These are phyloP conservation scores for Engraulis encrasicolus DNA, from an alignment of 2,113 vertebrate species.

Conservation along the genomic window DNA sequence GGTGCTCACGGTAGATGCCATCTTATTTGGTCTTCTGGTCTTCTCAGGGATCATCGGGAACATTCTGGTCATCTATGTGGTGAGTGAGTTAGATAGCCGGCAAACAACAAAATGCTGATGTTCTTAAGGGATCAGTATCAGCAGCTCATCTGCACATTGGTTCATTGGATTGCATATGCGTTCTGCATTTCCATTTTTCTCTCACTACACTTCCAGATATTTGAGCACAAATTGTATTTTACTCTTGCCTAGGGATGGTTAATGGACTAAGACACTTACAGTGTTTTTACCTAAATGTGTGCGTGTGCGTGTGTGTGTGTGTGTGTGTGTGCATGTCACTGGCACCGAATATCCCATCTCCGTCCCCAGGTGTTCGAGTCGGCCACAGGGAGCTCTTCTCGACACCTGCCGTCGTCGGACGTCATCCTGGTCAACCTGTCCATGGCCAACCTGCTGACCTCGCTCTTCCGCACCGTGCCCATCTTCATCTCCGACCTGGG, in stretches of 20 bases:
- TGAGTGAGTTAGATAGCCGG: conserved; percentile 52
- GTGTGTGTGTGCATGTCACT: too few species aligned
- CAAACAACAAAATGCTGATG: neutral
- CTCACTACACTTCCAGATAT: too few species aligned
- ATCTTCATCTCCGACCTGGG: conserved; percentile 79
- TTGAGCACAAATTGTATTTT: too few species aligned
- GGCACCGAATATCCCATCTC: conserved; percentile 6
- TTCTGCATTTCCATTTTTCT: neutral
- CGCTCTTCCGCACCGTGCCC: conserved; percentile 76
- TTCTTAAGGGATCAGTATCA: neutral
- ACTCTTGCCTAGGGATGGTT: too few species aligned
- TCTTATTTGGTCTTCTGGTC: conserved; percentile 76
- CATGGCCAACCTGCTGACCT: conserved; percentile 77
- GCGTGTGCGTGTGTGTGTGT: too few species aligned
- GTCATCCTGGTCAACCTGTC: conserved; percentile 76
- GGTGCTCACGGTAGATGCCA: conserved; percentile 69
- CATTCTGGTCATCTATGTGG: conserved; percentile 76
- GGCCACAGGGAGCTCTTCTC: conserved; percentile 55
- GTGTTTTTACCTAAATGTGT: too few species aligned
- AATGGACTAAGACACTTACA: too few species aligned
- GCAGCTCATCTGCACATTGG: neutral
- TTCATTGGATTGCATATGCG: neutral
- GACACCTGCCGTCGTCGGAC: conserved; percentile 68
- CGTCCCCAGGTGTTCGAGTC: conserved; percentile 70
- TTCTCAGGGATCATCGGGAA: conserved; percentile 79